Base-by-base conservation (phyloP, 2,888 invertebrate species). In the Cryptocephalus primarius region DNA sequence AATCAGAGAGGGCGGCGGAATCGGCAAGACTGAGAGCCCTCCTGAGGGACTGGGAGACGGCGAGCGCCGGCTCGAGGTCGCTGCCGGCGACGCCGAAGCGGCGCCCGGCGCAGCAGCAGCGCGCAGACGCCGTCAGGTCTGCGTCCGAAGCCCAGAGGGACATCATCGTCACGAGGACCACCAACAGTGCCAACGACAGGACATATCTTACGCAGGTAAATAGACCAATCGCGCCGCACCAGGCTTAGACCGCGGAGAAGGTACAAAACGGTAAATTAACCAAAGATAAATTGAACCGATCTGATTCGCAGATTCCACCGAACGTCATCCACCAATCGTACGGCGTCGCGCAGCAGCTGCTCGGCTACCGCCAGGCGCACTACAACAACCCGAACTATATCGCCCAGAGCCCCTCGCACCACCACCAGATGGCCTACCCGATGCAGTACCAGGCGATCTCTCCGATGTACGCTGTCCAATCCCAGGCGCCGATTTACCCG, bases 31-130 rank as follows among this genome's bases (percentile, higher is more conserved):
- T 85, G 49, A 77, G 76, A 55, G 73, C 78, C 11, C 71, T 88
- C 39, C 75, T 88, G 50, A 82, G 82, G 52, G 82, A 84, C 63
- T 88, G 88, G 88, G 83, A 85, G 57, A 78, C 83, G 33, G 80
- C 85, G 3, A 85, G 85, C 49, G 72, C 75, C 41, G 73, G 75
- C 43, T 75, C 75, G 53, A 70, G 76, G 40, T 76, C 76, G 33
- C 63, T 75, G 48, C 75, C 75, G 54, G 69, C 71, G 48, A 76
- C 76, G 52, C 76, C 76, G 36, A 71, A 72, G 50, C 64, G 72
- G 33, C 69, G 72, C 55, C 65, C 65, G 11, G 42, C 44, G 38
- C 22, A 4, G 2, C 22, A 22, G 22, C 22, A 22, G 22, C 22
- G 22, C 6, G 42, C 32, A 12, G 40, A 39, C 33, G 55, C 55